Percentiles rank a stretch among this genome's conserved stretches.
Conservation (phyloP, 2,888 invertebrate species). For the Drosophila buzzatii region DNA sequence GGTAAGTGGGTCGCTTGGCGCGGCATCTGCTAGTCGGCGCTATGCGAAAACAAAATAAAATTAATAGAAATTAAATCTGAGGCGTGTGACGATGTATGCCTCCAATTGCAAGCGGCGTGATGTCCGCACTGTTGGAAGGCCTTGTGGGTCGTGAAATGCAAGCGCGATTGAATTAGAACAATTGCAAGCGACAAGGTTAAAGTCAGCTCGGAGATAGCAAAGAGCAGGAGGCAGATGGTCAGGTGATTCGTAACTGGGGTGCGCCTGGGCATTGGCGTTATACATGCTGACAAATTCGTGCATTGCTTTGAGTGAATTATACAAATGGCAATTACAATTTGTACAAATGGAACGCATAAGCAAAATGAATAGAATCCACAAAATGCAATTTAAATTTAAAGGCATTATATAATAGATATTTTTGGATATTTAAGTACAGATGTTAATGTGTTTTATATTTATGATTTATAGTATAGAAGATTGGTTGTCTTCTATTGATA, state of each 20-base stretch:
- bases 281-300: conserved; percentile 32
- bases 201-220: conserved; percentile 59
- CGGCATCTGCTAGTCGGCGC: conserved; percentile 17
- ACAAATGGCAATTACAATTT: conserved; percentile 5
- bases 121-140: conserved; percentile 34
- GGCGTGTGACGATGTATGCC: conserved; percentile 41
- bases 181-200: conserved; percentile 78
- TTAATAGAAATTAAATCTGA: conserved; percentile 51
- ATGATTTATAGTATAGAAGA: too few relatives aligned
- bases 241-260: conserved; percentile 22
- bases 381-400: not conserved
- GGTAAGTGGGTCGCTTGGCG: conserved; percentile 52
- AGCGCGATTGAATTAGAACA: conserved; percentile 77
- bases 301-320: conserved; percentile 14
- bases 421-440: too few relatives aligned
- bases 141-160: conserved; percentile 45
- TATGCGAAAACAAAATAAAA: conserved; percentile 31
- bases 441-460: too few relatives aligned
- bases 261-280: conserved; percentile 29
- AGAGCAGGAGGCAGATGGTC: not conserved
- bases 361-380: not conserved
- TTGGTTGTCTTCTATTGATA: not conserved
- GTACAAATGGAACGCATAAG: not conserved
- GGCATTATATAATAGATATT: not conserved
- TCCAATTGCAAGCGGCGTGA: conserved; percentile 29